Evolutionary conservation across 2,113 vertebrate species (phyloP), one percentile per base, ranked within the genome.

Genomic region (Heliornis fulica): DNA sequence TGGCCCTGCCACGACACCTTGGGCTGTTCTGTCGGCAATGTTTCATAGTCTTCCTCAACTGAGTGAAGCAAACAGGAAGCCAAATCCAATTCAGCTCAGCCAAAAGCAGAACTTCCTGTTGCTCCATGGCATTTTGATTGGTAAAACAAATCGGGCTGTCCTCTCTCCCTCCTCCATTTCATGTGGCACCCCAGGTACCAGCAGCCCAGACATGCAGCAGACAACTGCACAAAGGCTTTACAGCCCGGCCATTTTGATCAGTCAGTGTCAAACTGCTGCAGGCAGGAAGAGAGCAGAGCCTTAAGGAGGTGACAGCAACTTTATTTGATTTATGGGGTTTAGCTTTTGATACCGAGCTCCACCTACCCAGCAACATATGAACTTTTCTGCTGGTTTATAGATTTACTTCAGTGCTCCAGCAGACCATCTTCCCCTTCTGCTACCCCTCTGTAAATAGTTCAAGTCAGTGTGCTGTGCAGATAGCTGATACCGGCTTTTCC

Each of bases 391-490:
- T 74, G 45, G 59, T 89, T 91, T 85, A 21, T 43, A 86, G 59
- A 77, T 72, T 59, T 36, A 29, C 54, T 78, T 81, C 68, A 70
- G 38, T n/a, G 51, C 69, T 92, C 89, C 72, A 71, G 64, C 72
- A 94, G 66, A 69, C n/a, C 36, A 34, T 65, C 69, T 36, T 83
- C 19, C 43, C 66, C 50, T 90, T 80, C 78, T 91, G 81, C 82
- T 91, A 17, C 66, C 85, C 72, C 78, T 93, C 78, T 95, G 90
- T 84, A 96, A 94, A 79, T 10, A 54, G 54, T 59, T 89, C 63
- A 79, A 80, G 50, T 40, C 66, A 46, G 23, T 14, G 23, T 66
- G 50, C 40, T 80, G 45, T 43, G 18, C 38, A 59, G 29, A 40
- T 70, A 85, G 66, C 59, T 61, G 50, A 70, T 70, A 69, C 23